Percentiles rank a stretch among this genome's conserved stretches.
These are phyloP conservation scores for Ochotona curzoniae DNA, from an alignment of 2,113 vertebrate genomes.

Conservation along the genomic window DNA sequence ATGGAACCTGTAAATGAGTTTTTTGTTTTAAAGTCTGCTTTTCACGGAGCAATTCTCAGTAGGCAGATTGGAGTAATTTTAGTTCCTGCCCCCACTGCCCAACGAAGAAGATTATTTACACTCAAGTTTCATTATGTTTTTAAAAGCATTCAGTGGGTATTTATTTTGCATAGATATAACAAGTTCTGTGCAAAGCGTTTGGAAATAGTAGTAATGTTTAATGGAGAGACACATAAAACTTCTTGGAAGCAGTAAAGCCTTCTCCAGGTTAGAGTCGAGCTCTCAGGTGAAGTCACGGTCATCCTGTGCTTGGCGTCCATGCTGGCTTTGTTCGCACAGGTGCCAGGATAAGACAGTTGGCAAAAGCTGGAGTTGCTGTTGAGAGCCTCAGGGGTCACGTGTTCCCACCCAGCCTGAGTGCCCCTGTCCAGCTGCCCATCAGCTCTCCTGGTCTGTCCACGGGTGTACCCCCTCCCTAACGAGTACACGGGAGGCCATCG, in stretches of 20 bases:
- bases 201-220: background rate
- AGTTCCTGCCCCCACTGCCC: background rate
- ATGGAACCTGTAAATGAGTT: background rate
- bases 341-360: background rate
- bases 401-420: background rate
- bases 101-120: background rate
- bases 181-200: slow-evolving; percentile 11
- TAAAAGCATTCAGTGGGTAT: background rate
- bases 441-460: no score
- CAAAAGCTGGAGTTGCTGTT: background rate
- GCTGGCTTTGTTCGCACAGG: background rate
- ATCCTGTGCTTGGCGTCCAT: background rate
- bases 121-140: slow-evolving; percentile 15
- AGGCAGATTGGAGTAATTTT: background rate
- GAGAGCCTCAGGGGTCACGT: background rate
- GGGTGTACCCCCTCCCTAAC: background rate
- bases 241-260: background rate
- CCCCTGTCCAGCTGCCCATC: fast-evolving
- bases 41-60: background rate
- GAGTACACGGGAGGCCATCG: background rate
- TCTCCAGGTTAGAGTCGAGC: background rate
- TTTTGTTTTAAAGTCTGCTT: slow-evolving; percentile 36
- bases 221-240: background rate
- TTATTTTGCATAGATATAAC: slow-evolving; percentile 28
- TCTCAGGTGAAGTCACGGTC: background rate